phyloP scores from a whole-genome alignment of 2,113 vertebrate genomes.

The Centropus unirufus region DNA sequence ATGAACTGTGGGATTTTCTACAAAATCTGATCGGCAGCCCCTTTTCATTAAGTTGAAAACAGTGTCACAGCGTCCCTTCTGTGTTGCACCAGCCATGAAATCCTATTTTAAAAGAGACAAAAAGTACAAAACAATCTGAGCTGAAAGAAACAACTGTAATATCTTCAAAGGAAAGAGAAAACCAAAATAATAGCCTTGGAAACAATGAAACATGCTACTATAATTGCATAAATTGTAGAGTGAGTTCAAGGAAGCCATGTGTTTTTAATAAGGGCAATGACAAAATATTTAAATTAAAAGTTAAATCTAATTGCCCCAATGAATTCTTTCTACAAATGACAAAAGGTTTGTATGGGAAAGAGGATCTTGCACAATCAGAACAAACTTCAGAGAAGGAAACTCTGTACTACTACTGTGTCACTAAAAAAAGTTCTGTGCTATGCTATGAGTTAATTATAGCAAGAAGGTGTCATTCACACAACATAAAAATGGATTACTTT shows the following conservation, averaged over 20 bases:
- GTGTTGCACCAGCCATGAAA: slow-evolving; percentile 83
- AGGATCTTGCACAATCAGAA: slow-evolving; percentile 37
- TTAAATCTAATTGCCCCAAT: slow-evolving; percentile 11
- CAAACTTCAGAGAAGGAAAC: slow-evolving; percentile 10
- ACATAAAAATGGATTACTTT: slow-evolving; percentile 6
- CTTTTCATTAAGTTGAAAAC: slow-evolving; percentile 83
- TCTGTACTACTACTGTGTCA: neutral
- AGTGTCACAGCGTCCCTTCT: slow-evolving; percentile 87
- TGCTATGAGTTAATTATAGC: neutral
- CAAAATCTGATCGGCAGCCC: slow-evolving; percentile 85
- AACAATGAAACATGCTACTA: slow-evolving; percentile 28
- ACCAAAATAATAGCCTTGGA: slow-evolving; percentile 20
- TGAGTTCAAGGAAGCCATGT: neutral
- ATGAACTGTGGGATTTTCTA: slow-evolving; percentile 83
- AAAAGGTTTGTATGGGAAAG: slow-evolving; percentile 25
- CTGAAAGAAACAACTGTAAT: neutral
- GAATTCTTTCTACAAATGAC: slow-evolving; percentile 32
- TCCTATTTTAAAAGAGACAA: slow-evolving; percentile 80
- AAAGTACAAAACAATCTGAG: slow-evolving; percentile 58
- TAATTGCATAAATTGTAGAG: slow-evolving; percentile 18
- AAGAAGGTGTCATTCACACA: neutral
- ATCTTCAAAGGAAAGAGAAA: slow-evolving; percentile 45
- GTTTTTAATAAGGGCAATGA: slow-evolving; percentile 33
- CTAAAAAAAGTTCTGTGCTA: neutral
- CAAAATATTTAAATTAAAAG: slow-evolving; percentile 49